Evolutionary conservation across 2,888 invertebrate genomes (phyloP).

Genomic region (Capitulum mitella): DNA sequence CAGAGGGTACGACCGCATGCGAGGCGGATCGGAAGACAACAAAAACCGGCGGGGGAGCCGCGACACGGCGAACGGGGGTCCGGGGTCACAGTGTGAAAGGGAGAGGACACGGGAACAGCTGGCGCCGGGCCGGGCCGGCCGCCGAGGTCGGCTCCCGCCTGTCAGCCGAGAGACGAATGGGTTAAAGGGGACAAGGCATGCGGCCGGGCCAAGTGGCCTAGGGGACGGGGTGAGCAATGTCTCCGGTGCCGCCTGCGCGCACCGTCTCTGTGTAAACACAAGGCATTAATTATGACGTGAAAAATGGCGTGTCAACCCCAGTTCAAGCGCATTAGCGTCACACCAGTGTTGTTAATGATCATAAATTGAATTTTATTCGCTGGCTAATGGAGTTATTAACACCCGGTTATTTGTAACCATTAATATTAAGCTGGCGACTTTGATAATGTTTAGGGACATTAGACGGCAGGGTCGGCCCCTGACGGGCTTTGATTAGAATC

Average conservation of each 20-base stretch:
- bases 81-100: too few species aligned
- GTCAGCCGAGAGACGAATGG: background rate
- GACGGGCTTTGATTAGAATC: background rate
- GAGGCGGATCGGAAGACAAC: too few species aligned
- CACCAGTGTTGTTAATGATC: background rate
- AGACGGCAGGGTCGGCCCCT: background rate
- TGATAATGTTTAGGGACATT: slow-evolving; percentile 5
- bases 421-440: background rate
- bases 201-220: too few species aligned
- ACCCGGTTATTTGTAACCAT: slow-evolving; percentile 22
- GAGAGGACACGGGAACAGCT: too few species aligned
- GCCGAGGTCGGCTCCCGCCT: background rate
- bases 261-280: background rate
- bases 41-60: too few species aligned
- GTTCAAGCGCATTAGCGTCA: slow-evolving; percentile 11
- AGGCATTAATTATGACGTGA: slow-evolving; percentile 7
- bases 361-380: slow-evolving; percentile 20
- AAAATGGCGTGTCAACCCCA: background rate
- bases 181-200: background rate
- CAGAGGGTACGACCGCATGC: too few species aligned
- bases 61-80: too few species aligned
- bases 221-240: background rate
- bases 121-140: background rate
- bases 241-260: background rate
- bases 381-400: slow-evolving; percentile 23